Evolutionary conservation across 2,113 vertebrate species (phyloP).

Genomic region (Spea multiplicata): DNA sequence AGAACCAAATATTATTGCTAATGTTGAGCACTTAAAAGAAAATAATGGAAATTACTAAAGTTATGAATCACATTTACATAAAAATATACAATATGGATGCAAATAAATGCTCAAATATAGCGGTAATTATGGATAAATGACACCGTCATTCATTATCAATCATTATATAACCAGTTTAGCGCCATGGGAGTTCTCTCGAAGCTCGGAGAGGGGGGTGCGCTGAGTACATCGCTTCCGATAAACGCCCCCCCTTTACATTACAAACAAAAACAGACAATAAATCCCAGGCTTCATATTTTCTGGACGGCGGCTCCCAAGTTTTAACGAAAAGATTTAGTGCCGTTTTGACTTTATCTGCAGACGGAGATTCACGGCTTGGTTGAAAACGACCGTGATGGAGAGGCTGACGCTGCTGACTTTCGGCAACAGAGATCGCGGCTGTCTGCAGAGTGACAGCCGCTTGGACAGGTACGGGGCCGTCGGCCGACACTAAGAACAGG

Average conservation of each 20-base stretch:
- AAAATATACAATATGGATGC: too few relatives aligned
- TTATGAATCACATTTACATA: too few relatives aligned
- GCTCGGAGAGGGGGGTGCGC: not conserved
- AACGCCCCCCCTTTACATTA: conserved; percentile 16
- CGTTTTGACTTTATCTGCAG: conserved; percentile 52
- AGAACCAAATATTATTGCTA: too few relatives aligned
- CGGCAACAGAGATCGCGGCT: conserved; percentile 19
- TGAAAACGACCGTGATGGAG: conserved; percentile 51
- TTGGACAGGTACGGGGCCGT: not conserved
- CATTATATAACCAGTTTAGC: too few relatives aligned
- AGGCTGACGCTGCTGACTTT: conserved; percentile 21
- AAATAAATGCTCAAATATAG: too few relatives aligned
- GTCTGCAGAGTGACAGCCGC: conserved; percentile 6
- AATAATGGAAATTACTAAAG: too few relatives aligned
- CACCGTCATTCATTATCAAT: too few relatives aligned
- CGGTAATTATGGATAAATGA: too few relatives aligned
- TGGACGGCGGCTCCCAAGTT: conserved; percentile 42
- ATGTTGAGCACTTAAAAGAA: too few relatives aligned
- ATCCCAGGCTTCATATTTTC: conserved; percentile 16
- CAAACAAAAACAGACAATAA: conserved; percentile 26
- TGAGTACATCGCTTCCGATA: not conserved
- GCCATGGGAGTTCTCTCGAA: too few relatives aligned
- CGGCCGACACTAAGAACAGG: not conserved
- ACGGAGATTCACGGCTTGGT: conserved; percentile 57
- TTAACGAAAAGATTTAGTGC: conserved; percentile 54